Base-by-base conservation (phyloP, 2,113 vertebrate genomes). In the Nibea albiflora region DNA sequence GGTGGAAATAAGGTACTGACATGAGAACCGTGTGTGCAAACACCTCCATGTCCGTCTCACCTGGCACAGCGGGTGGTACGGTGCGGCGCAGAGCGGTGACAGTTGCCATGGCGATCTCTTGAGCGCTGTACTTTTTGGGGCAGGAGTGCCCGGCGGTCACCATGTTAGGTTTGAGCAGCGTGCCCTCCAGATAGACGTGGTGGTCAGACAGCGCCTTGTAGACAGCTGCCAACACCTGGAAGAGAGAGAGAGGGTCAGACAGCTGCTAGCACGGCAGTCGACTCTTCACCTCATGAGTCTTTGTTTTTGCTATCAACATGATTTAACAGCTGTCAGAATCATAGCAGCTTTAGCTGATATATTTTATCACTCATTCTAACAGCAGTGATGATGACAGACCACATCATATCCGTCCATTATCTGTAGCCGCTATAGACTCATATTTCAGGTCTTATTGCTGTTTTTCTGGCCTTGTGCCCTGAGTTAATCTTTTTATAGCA, bases 161-260 rank as follows among this genome's bases (percentile, higher is more conserved):
- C 96, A 97, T 97, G 86, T 96, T 97, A 87, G 96, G 96, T 83
- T 97, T 97, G 64, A 97, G 95, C 87, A 97, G 92, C 6, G 96
- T 96, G n/a, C 96, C 96, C 92, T 97, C 96, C 91, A 97, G 89
- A 70, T 97, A 97, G 44, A 97, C 76, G 26, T 96, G 96, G 90
- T 97, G 96, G 64, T 96, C 96, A 4, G 95, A 96, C 85, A 97
- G 92, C 17, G 96, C 96, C 90, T 97, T 97, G 91, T 96, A 97
- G 44, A 96, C 90, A 12, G 95, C 96, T 19, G 96, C 96, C 92
- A 97, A 89, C 53, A 97, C 80, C 95, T 0, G 95, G 93, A 1
- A 96, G 93, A 60, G 15, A 19, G 3, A 19, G 6, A 58, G 57
- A 28, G 22, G 8, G 35, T 39, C 35, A 39, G 35, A 9, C 35